A percentile compares a stretch with the other conserved stretches of the same genome.
These are phyloP conservation scores for Archivesica marissinica DNA, from an alignment of 1,140 invertebrate genomes.

Conservation along the genomic window DNA sequence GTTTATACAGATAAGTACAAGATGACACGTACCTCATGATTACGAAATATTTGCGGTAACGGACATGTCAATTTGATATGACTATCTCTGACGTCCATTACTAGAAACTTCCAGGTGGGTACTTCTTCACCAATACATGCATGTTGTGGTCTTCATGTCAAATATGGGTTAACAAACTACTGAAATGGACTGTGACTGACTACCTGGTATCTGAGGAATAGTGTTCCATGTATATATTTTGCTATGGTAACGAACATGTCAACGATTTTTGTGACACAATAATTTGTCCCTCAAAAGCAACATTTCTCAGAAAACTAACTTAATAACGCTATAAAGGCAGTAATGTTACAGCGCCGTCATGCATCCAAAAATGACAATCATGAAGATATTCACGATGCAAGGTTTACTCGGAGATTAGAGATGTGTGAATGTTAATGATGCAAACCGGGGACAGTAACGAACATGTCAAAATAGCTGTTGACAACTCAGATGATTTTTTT, in stretches of 20 bases:
- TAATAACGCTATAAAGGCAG: no score
- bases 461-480: conserved; percentile 34
- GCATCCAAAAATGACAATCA: not conserved
- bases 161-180: not conserved
- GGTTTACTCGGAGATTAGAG: not conserved
- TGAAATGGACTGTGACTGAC: not conserved
- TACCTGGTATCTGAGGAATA: not conserved
- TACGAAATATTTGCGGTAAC: not conserved
- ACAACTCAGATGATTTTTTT: not conserved
- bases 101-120: not conserved
- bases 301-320: not conserved
- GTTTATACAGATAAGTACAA: not conserved
- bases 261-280: not conserved
- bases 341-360: not conserved
- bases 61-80: conserved; percentile 21
- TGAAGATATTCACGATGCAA: not conserved
- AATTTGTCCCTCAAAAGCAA: not conserved
- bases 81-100: not conserved
- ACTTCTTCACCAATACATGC: no score
- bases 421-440: not conserved
- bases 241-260: conserved; percentile 13
- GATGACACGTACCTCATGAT: not conserved
- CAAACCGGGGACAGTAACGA: conserved; percentile 33
- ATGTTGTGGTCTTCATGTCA: not conserved
- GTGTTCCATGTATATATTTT: not conserved